phyloP scores from a whole-genome alignment of 2,888 invertebrate species.

The Byasa hedistus region DNA sequence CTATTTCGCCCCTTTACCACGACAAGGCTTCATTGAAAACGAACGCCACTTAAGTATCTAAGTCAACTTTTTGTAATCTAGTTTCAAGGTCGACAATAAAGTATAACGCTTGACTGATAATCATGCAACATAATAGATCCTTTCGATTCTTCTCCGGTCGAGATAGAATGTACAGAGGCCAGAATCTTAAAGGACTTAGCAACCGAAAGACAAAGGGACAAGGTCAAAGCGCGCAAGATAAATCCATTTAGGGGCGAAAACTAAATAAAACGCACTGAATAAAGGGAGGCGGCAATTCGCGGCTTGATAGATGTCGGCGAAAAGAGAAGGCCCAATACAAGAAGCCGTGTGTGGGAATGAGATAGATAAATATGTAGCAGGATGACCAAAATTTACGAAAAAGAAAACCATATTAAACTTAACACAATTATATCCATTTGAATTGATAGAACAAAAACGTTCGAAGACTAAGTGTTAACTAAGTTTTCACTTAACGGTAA shows the following conservation, averaged over 20 bases:
- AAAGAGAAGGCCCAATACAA: slow-evolving; percentile 43
- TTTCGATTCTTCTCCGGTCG: too few species aligned
- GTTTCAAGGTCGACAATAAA: too few species aligned
- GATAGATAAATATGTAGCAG: slow-evolving; percentile 36
- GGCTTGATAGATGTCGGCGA: slow-evolving; percentile 55
- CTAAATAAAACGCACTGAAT: slow-evolving; percentile 73
- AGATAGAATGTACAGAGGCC: slow-evolving; percentile 35
- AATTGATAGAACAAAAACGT: neutral
- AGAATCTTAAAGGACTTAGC: slow-evolving; percentile 32
- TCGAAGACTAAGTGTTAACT: too few species aligned
- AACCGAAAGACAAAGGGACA: slow-evolving; percentile 50
- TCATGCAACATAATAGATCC: slow-evolving; percentile 6
- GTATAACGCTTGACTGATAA: too few species aligned
- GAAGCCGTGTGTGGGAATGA: slow-evolving; percentile 37
- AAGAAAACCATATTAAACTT: neutral
- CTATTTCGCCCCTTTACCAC: too few species aligned
- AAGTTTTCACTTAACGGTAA: too few species aligned
- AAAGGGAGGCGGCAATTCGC: slow-evolving; percentile 50
- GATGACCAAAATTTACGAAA: slow-evolving; percentile 18
- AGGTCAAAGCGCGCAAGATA: slow-evolving; percentile 71
- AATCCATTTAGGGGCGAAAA: slow-evolving; percentile 73
- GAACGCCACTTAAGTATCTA: too few species aligned
- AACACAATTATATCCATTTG: too few species aligned
- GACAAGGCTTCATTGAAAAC: too few species aligned
- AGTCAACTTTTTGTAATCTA: too few species aligned